Base-by-base conservation (phyloP, 2,888 invertebrate genomes). In the Sphecodes monilicornis region DNA sequence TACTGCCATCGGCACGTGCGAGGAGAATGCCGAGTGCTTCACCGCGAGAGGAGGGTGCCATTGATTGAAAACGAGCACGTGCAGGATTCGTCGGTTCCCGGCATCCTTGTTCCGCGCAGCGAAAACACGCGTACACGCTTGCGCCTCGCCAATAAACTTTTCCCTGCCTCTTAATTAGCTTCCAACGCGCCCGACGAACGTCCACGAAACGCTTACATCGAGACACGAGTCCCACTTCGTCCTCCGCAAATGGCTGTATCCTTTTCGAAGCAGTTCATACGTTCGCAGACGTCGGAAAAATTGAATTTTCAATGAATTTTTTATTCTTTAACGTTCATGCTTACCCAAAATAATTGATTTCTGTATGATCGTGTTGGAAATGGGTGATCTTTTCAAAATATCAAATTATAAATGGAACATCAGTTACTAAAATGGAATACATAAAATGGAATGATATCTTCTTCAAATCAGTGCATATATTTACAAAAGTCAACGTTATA, bases 1-100 rank as follows among this genome's bases (percentile, higher is more conserved):
- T 89, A 89, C 89, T 85, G 89, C 86, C 89, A 86, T 89, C 88
- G 89, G 89, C 89, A 89, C 89, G 89, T 89, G 89, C 89, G 88
- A 78, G 82, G 86, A 88, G 88, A 88, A 88, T 88, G 88, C 86
- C 88, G 86, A 81, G 86, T 68, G 76, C 22, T 3, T 82, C 77
- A 78, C 86, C 75, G 69, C 78, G 88, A 82, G 84, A 84, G 84
- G 32, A 32, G 32, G 86, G 82, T 86, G 88, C 86, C 84, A 88
- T 88, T 88, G 88, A 88, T 88, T 79, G 86, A 82, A 82, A 86
- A 79, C 82, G 84, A 83, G 88, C 88, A 84, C 86, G 80, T 78
- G 82, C 75, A 69, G 75, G 18, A 39, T 69, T 66, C 73, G 71
- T 60, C 66, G 66, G 22, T 50, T 11, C 18, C 22, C 10, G 29